Conservation (phyloP, 2,888 invertebrate species). For the Gisinianus flammeolus region DNA sequence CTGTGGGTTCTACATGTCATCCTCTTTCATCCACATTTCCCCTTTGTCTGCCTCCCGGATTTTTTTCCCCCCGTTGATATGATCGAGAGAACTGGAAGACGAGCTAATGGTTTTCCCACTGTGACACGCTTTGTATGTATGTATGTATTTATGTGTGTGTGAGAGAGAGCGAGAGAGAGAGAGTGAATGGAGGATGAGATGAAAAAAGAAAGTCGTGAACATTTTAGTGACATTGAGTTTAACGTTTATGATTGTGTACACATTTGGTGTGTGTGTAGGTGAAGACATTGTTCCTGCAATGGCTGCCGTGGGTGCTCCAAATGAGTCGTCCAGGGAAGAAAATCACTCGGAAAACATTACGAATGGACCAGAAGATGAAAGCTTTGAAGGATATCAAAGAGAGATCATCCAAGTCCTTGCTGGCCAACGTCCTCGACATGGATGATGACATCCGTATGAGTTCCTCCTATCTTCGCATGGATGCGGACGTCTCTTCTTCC, state of each 20-base stretch:
- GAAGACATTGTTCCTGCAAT: conserved; percentile 92
- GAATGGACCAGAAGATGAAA: conserved; percentile 89
- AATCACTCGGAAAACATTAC: conserved; percentile 86
- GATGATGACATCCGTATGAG: conserved; percentile 84
- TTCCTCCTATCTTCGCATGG: conserved; percentile 65
- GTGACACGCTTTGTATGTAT: too few species aligned
- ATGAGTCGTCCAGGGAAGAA: conserved; percentile 97
- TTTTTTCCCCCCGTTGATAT: neutral
- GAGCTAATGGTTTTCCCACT: too few species aligned
- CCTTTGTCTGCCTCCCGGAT: conserved; percentile 1
- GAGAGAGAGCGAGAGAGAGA: neutral
- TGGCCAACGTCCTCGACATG: conserved; percentile 94
- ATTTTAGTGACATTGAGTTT: neutral
- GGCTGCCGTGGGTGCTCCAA: conserved; percentile 94
- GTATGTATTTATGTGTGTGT: neutral
- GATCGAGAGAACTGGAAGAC: too few species aligned
- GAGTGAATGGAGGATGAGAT: neutral
- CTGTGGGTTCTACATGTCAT: neutral
- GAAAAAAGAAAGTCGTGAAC: neutral
- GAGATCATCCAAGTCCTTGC: conserved; percentile 88
- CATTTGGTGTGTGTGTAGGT: too few species aligned
- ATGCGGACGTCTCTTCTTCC: conserved; percentile 58
- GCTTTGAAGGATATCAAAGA: conserved; percentile 87
- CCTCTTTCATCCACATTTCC: neutral
- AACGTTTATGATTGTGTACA: neutral